Evolutionary conservation across 2,888 invertebrate species (phyloP), one percentile per base, ranked within the genome.

Genomic region (Acanthococcus lagerstroemiae): DNA sequence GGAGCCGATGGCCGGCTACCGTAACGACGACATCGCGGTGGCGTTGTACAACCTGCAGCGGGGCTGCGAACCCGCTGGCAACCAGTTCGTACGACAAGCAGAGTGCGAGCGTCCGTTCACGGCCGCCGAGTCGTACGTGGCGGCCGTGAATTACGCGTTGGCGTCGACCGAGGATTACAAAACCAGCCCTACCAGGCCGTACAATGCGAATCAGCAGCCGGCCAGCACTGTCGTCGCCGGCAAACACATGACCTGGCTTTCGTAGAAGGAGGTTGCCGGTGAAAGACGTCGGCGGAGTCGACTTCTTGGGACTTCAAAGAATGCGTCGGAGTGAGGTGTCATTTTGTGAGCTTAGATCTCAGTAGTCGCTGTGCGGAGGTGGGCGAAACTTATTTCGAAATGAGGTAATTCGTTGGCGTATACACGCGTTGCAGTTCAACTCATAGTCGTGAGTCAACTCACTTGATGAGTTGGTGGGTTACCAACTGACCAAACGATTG

Each of bases 161-260:
- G 27, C 17, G 22, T 12, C 21, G 5, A 46, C 19, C 12, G 48
- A 26, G n/a, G 48, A 60, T 19, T 60, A 19, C 27, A 60, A 60
- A n/a, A 5, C 45, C 19, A 26, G 21, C 12, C 30, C 25, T 12
- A 21, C 6, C 5, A 45, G 48, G 21, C 25, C 46, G 24, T 60
- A 60, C 46, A 48, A 24, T 15, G 22, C 60, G 15, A 3, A 9
- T 25, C 15, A 4, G 5, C 48, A 46, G 6, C 15, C 48, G 12
- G 19, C n/a, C 2, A 26, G 46, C 26, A 48, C 26, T 4, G 19
- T 48, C n/a, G 27, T 26, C 15, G n/a, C 60, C 21, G 48, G 48
- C 1, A 60, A 60, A 19, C 45, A 60, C 19, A 46, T 60, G 48
- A 60, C 46, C n/a, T 60, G 60, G 60, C n/a, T 60, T 37, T 37